Conservation (phyloP, 1,140 invertebrate species). For the Pseudomyrmex cubaensis region DNA sequence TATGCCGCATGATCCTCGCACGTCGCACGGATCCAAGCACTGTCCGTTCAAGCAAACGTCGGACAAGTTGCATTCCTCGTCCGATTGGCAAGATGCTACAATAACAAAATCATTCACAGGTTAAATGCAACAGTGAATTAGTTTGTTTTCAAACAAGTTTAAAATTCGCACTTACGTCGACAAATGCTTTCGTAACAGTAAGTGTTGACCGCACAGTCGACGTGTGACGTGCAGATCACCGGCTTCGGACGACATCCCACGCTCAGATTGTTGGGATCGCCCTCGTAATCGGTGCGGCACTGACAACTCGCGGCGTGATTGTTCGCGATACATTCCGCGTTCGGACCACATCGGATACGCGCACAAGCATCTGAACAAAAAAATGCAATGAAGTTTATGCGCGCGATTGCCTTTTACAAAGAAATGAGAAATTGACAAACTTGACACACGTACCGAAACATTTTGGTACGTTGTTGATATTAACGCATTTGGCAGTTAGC, state of each 20-base stretch:
- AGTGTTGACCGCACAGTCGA: constrained; percentile 91
- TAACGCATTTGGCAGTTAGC: constrained; percentile 89
- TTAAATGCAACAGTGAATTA: background rate
- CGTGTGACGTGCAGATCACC: constrained; percentile 88
- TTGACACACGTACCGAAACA: constrained; percentile 87
- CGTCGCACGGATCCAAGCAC: constrained; percentile 93
- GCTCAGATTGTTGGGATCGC: constrained; percentile 89
- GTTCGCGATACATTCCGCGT: constrained; percentile 91
- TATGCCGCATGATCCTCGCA: constrained; percentile 92
- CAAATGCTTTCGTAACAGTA: constrained; percentile 94
- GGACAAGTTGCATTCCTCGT: constrained; percentile 91
- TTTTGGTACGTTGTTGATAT: constrained; percentile 89
- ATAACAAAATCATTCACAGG: constrained; percentile 45
- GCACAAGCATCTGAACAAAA: constrained; percentile 90
- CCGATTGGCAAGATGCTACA: constrained; percentile 91
- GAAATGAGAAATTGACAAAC: background rate
- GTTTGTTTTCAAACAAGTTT: background rate
- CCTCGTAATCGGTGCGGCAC: constrained; percentile 91
- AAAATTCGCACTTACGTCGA: constrained; percentile 87
- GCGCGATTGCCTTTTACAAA: background rate
- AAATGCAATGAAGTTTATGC: constrained; percentile 11
- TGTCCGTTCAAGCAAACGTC: constrained; percentile 94
- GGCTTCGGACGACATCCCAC: constrained; percentile 92
- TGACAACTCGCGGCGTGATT: constrained; percentile 91
- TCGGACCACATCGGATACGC: constrained; percentile 90